Conservation (phyloP, 2,888 invertebrate species). For the Pheosia tremula region DNA sequence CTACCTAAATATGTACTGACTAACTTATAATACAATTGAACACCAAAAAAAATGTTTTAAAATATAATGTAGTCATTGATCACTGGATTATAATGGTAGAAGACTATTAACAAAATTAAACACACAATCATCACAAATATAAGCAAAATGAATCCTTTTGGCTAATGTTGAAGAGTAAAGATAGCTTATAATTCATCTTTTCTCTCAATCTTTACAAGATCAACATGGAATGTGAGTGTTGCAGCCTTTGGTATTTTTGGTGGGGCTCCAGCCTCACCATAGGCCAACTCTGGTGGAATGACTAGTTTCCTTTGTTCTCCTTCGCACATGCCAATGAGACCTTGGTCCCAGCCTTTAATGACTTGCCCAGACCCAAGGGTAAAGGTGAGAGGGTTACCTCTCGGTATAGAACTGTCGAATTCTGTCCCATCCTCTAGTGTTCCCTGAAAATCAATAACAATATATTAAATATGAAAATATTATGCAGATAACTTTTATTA, state of each 20-base stretch:
- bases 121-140: too few relatives aligned
- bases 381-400: constrained; percentile 91
- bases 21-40: too few relatives aligned
- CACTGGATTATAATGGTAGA: too few relatives aligned
- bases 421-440: constrained; percentile 93
- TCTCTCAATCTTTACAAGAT: constrained; percentile 90
- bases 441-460: constrained; percentile 84
- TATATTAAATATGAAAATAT: not conserved
- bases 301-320: constrained; percentile 94
- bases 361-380: constrained; percentile 93
- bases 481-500: not conserved
- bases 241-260: constrained; percentile 93
- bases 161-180: too few relatives aligned
- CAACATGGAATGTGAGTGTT: constrained; percentile 92
- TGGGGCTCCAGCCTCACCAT: constrained; percentile 92
- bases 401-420: constrained; percentile 92
- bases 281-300: constrained; percentile 93
- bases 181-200: constrained; percentile 81
- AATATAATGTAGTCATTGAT: too few relatives aligned
- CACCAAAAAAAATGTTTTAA: too few relatives aligned
- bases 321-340: constrained; percentile 94
- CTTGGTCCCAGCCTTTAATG: constrained; percentile 96
- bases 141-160: too few relatives aligned
- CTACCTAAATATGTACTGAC: too few relatives aligned
- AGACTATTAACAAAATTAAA: too few relatives aligned